These are phyloP conservation scores for Phaedon cochleariae DNA, from an alignment of 2,888 invertebrate genomes.

Conservation along the genomic window DNA sequence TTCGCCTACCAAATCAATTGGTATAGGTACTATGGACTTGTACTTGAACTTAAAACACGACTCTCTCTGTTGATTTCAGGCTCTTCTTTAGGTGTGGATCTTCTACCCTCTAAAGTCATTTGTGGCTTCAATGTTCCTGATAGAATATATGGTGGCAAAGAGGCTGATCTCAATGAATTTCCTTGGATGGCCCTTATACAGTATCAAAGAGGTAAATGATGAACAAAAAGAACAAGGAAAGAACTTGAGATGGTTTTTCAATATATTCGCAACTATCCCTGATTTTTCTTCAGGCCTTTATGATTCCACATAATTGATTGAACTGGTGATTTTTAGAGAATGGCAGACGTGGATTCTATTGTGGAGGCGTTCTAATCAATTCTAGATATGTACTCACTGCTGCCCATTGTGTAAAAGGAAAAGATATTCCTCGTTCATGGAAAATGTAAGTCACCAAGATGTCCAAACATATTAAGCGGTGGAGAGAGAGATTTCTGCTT, in stretches of 20 bases:
- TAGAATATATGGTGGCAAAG: slow-evolving; percentile 71
- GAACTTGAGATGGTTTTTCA: no score
- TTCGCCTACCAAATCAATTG: no score
- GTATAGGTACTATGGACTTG: no score
- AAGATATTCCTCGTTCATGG: slow-evolving; percentile 72
- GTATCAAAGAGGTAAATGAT: slow-evolving; percentile 68
- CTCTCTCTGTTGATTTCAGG: no score
- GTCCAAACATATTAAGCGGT: no score
- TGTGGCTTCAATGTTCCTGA: slow-evolving; percentile 66
- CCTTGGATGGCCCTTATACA: slow-evolving; percentile 77
- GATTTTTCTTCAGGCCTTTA: no score
- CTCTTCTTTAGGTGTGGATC: not conserved
- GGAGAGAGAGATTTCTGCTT: no score
- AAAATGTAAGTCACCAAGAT: slow-evolving; percentile 63
- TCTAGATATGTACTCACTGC: slow-evolving; percentile 77
- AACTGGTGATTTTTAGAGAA: slow-evolving; percentile 68
- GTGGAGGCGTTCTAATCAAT: slow-evolving; percentile 78
- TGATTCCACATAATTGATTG: no score
- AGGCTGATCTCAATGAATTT: slow-evolving; percentile 71
- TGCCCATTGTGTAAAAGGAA: slow-evolving; percentile 76
- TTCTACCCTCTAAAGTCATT: slow-evolving; percentile 55
- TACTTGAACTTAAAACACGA: no score
- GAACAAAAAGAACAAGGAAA: no score
- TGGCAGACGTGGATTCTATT: slow-evolving; percentile 69
- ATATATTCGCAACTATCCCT: no score